These are phyloP conservation scores for Tolypeutes matacus DNA, from an alignment of 2,797 vertebrate genomes.

Conservation along the genomic window DNA sequence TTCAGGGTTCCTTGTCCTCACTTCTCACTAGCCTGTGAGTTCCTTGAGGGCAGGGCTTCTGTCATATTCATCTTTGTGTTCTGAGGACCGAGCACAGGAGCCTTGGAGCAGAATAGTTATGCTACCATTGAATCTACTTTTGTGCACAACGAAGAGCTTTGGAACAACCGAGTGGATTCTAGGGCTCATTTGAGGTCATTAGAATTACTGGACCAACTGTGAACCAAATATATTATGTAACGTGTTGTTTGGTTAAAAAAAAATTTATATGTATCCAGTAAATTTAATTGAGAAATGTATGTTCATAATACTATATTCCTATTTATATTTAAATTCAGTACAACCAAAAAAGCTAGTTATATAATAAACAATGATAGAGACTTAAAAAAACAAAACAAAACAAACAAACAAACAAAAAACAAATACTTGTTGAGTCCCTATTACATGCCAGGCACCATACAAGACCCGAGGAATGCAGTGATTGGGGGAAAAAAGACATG, in stretches of 20 bases:
- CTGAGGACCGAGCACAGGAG: not conserved
- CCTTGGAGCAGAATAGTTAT: not conserved
- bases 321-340: too few relatives aligned
- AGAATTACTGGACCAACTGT: not conserved
- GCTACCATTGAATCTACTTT: not conserved
- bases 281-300: too few relatives aligned
- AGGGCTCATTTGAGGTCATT: not conserved
- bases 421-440: not conserved
- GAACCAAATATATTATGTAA: too few relatives aligned
- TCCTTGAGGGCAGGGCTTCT: not conserved
- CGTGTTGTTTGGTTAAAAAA: too few relatives aligned
- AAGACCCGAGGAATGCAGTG: not conserved
- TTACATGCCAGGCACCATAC: not conserved
- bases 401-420: too few relatives aligned
- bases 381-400: too few relatives aligned
- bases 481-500: not conserved
- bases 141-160: not conserved
- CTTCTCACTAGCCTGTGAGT: not conserved
- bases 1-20: not conserved
- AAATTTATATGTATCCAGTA: too few relatives aligned
- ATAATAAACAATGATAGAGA: too few relatives aligned
- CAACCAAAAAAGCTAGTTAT: too few relatives aligned
- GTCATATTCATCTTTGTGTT: not conserved
- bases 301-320: too few relatives aligned
- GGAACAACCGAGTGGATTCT: not conserved